Evolutionary conservation across 2,888 invertebrate species (phyloP), one percentile per base, ranked within the genome.

Genomic region (Epicampocera succincta): DNA sequence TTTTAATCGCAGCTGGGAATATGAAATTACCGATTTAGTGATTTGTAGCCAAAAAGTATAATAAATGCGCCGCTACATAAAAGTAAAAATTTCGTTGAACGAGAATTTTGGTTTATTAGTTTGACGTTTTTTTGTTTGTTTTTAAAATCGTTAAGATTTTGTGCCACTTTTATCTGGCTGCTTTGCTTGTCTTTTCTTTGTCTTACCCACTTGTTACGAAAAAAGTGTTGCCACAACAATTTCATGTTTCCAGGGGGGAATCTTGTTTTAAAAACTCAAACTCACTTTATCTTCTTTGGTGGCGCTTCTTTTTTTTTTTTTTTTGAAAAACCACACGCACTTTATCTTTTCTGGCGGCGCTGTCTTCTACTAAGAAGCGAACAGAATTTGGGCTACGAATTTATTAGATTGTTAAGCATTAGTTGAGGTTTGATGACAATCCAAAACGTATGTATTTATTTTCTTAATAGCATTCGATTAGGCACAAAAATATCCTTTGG

Each of bases 201-300:
- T n/a, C n/a, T n/a, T n/a, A n/a, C n/a, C n/a, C 21, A 21, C 8
- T 72, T 17, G 15, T 11, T 42, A 38, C 54, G 48, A 50, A 50
- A 0, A 40, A 46, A 25, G 54, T 69, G 38, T 56, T 48, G 40
- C 29, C 46, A 71, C 48, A 56, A 56, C 29, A 40, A 77, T 77
- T 77, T 63, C 40, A 71, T 50, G 63, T 42, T 71, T 71, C 48
- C 54, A 58, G 42, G n/a, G 54, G 25, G n/a, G n/a, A n/a, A n/a
- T n/a, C n/a, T n/a, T n/a, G 42, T 6, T n/a, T 58, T 3, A 33
- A 9, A 33, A 33, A 3, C 3, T 9, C 12, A 56, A 8, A 54
- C 38, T 38, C 13, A 9, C 15, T 38, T 52, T 9, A 21, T 17
- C 25, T 11, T 9, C 17, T n/a, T 2, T 17, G 12, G 12, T 3